A percentile compares a stretch with the other conserved stretches of the same genome.
These are phyloP conservation scores for Epicampocera succincta DNA, from an alignment of 2,888 invertebrate species.

Conservation along the genomic window DNA sequence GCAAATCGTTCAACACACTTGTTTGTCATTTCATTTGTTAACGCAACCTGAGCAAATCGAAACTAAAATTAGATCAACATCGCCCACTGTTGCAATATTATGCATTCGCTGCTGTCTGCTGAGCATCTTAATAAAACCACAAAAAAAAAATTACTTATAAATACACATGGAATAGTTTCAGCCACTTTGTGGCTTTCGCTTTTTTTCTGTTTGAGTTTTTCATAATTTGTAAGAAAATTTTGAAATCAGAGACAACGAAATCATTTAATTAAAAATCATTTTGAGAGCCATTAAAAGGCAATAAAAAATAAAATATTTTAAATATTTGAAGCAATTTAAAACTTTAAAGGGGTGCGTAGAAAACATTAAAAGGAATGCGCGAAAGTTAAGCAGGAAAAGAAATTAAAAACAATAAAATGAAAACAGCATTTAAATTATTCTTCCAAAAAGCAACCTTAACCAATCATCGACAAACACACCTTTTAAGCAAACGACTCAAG, in stretches of 20 bases:
- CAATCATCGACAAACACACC: too few species aligned
- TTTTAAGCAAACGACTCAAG: too few species aligned
- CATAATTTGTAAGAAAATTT: conserved; percentile 15
- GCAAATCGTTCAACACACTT: conserved; percentile 16
- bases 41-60: conserved; percentile 33
- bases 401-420: neutral
- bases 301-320: conserved; percentile 23
- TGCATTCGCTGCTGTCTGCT: neutral
- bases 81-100: conserved; percentile 50
- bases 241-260: conserved; percentile 9
- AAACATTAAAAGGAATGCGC: neutral
- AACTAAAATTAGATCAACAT: conserved; percentile 27
- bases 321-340: neutral
- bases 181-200: conserved; percentile 23
- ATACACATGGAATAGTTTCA: conserved; percentile 18
- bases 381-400: neutral
- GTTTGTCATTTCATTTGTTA: conserved; percentile 8
- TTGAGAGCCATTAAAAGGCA: conserved; percentile 42
- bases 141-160: conserved; percentile 13
- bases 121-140: conserved; percentile 33
- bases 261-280: conserved; percentile 40
- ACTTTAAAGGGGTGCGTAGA: conserved; percentile 28
- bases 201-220: neutral
- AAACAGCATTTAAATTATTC: neutral
- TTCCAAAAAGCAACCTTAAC: too few species aligned